Base-by-base conservation (phyloP, 2,113 vertebrate species). In the Hypomesus transpacificus region DNA sequence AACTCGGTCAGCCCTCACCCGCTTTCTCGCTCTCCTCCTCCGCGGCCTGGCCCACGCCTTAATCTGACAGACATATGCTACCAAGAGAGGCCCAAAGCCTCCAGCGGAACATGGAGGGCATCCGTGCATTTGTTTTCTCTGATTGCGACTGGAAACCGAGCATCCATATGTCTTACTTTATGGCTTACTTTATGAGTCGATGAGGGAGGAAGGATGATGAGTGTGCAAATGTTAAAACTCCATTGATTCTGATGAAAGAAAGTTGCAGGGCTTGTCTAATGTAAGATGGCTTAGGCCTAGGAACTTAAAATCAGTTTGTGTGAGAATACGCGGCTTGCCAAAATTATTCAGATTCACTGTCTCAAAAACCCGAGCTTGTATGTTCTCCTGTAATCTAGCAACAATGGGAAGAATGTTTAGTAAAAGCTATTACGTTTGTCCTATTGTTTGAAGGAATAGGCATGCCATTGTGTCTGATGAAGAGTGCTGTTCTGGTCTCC, bases 31-130 rank as follows among this genome's bases (percentile, higher is more conserved):
- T 20, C 57, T 31, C 24, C 56, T 54, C 73, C 56, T 54, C 73
- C 22, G 28, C 56, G 34, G 39, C 50, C 16, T n/a, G 46, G 59
- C 69, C 74, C 57, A 74, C 39, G 59, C 69, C 34, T 54, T 59
- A 68, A 74, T 68, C 21, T 74, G 75, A 53, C 68, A 80, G 80
- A 84, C 77, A 82, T 56, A 66, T 69, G 71, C 68, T 78, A 77
- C 78, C 64, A 63, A 58, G 21, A 51, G 67, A 74, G 57, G 64
- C 26, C 61, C 3, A 2, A 46, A 46, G 71, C 79, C 68, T 60
- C 69, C 39, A 62, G 21, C 61, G 46, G 66, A 79, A 81, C 53
- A 69, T 71, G 64, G 13, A 71, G 70, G n/a, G 28, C 59, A n/a
- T 66, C 65, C 71, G 59, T 74, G 56, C 59, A 54, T 68, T 28